Conservation (phyloP, 2,797 vertebrate genomes). For the Hyperoplus lanceolatus region DNA sequence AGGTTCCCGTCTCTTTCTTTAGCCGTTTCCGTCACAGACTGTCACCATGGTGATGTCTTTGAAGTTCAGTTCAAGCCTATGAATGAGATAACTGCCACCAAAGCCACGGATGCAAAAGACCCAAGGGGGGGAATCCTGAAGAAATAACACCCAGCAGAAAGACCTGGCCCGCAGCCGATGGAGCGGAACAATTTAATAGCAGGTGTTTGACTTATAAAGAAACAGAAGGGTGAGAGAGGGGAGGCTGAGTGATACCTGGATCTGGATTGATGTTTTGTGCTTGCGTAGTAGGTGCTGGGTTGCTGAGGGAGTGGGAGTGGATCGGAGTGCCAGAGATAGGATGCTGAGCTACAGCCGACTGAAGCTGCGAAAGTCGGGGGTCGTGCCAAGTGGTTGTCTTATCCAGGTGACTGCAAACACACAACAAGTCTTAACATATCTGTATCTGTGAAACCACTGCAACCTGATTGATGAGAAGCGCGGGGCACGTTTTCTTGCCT, state of each 20-base stretch:
- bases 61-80: not conserved
- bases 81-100: slow-evolving; percentile 14
- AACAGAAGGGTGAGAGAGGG: not conserved
- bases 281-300: slow-evolving; percentile 75
- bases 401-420: slow-evolving; percentile 90
- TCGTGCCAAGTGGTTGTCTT: slow-evolving; percentile 98
- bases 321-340: slow-evolving; percentile 66
- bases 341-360: slow-evolving; percentile 89
- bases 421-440: slow-evolving; percentile 68
- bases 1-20: not conserved
- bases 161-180: slow-evolving; percentile 28
- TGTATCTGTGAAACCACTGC: slow-evolving; percentile 52
- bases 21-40: not conserved
- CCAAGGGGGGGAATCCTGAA: slow-evolving; percentile 29
- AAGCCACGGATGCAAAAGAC: slow-evolving; percentile 28
- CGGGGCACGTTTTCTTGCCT: slow-evolving; percentile 21
- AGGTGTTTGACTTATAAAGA: slow-evolving; percentile 28
- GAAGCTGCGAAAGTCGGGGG: slow-evolving; percentile 92
- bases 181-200: slow-evolving; percentile 26
- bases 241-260: slow-evolving; percentile 67
- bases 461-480: slow-evolving; percentile 58
- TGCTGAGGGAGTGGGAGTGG: slow-evolving; percentile 79
- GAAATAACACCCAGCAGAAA: slow-evolving; percentile 38
- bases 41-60: not conserved
- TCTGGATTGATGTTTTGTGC: slow-evolving; percentile 76